Percentiles rank a stretch among this genome's conserved stretches.
Conservation (phyloP, 2,888 invertebrate species). For the Clusia tigrina region DNA sequence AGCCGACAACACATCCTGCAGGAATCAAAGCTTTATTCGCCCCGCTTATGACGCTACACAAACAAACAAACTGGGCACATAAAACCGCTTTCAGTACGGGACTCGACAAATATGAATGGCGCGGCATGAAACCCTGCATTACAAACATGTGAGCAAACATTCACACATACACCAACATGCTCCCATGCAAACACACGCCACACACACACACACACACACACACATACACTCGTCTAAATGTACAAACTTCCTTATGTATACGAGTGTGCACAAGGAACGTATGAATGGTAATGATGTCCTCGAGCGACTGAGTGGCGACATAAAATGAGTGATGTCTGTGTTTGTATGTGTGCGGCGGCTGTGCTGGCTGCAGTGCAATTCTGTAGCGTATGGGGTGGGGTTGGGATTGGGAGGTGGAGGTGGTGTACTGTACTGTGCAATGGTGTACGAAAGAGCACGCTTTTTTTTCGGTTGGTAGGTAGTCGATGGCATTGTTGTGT, state of each 20-base stretch:
- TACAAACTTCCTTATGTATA: conserved; percentile 24
- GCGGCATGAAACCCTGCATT: background rate
- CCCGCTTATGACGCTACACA: conserved; percentile 11
- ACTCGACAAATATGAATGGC: conserved; percentile 8
- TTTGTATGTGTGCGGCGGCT: conserved; percentile 15
- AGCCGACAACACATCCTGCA: conserved; percentile 19
- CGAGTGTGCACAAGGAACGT: too few relatives aligned
- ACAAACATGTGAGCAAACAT: background rate
- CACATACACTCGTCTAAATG: background rate
- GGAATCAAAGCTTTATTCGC: conserved; percentile 20
- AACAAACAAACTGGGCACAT: too few relatives aligned
- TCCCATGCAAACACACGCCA: too few relatives aligned
- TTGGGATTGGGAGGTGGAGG: too few relatives aligned
- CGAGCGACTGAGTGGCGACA: conserved; percentile 53
- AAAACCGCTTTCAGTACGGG: background rate
- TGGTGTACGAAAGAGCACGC: too few relatives aligned
- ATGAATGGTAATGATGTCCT: conserved; percentile 58
- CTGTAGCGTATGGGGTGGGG: too few relatives aligned
- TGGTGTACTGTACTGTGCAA: too few relatives aligned
- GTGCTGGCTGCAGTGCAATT: conserved; percentile 4
- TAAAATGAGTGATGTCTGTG: conserved; percentile 34
- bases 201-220: conserved; percentile 19
- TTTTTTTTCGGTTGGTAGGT: too few relatives aligned
- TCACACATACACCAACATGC: conserved; percentile 16
- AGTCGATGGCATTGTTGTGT: too few relatives aligned